Evolutionary conservation across 1,140 invertebrate species (phyloP).

Genomic region (Leptinotarsa defecta): DNA sequence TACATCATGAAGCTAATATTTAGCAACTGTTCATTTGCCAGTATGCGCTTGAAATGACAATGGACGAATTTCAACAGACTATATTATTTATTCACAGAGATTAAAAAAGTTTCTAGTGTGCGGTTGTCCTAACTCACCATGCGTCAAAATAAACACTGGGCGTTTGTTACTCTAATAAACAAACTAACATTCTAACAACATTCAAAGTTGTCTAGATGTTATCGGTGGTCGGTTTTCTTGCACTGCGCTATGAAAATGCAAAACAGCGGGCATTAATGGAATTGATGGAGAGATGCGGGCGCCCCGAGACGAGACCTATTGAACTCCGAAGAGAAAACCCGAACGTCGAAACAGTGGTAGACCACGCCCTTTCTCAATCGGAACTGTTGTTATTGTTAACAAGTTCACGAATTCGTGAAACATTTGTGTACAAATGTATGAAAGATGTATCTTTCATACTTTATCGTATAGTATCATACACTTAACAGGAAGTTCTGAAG

Average conservation of each 20-base stretch:
- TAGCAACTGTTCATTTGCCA: no score
- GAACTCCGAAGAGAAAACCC: constrained; percentile 17
- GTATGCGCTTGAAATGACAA: no score
- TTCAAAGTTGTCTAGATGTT: constrained; percentile 21
- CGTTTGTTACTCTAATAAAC: constrained; percentile 22
- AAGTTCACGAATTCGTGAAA: no score
- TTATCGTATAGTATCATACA: no score
- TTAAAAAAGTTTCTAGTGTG: not conserved
- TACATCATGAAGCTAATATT: no score
- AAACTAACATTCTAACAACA: constrained; percentile 17
- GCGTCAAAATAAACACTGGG: constrained; percentile 14
- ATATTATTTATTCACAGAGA: not conserved
- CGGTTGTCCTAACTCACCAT: not conserved
- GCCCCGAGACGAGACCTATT: constrained; percentile 24
- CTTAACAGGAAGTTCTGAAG: no score
- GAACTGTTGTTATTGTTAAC: no score
- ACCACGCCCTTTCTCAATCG: not conserved
- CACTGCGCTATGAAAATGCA: constrained; percentile 25
- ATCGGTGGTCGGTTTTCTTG: constrained; percentile 20
- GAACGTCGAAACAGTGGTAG: constrained; percentile 12
- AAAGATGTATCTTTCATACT: no score
- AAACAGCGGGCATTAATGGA: constrained; percentile 28
- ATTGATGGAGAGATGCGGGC: constrained; percentile 27
- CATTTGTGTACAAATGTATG: no score
- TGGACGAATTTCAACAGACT: not conserved